Percentiles rank a stretch among this genome's conserved stretches.
These are phyloP conservation scores for Nomada goodeniana DNA, from an alignment of 2,888 invertebrate genomes.

Conservation along the genomic window DNA sequence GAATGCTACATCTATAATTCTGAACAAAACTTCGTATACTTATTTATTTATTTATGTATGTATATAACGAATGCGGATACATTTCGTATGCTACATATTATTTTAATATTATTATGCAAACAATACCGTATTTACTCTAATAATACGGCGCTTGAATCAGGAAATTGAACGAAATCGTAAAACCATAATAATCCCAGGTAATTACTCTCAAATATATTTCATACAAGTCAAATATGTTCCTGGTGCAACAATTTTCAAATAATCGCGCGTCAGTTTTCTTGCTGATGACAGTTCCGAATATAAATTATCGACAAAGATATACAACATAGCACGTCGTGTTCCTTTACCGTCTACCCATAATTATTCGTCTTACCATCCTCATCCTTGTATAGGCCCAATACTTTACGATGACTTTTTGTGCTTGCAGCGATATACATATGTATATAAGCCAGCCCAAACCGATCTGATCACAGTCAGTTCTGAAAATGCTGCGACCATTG, in stretches of 20 bases:
- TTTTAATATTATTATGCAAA: too few species aligned
- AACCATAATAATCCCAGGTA: too few species aligned
- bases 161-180: too few species aligned
- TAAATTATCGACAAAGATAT: not conserved
- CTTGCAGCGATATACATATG: slow-evolving; percentile 37
- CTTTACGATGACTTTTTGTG: slow-evolving; percentile 9
- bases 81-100: too few species aligned
- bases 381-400: not conserved
- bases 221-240: too few species aligned
- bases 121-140: too few species aligned
- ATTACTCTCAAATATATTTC: too few species aligned
- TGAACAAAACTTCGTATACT: not conserved
- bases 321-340: not conserved
- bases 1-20: not conserved
- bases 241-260: too few species aligned
- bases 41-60: not conserved
- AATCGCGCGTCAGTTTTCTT: too few species aligned
- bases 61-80: not conserved
- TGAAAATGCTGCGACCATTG: slow-evolving; percentile 37
- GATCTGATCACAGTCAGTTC: slow-evolving; percentile 31
- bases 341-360: not conserved
- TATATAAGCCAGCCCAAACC: slow-evolving; percentile 37
- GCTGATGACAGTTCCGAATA: not conserved
- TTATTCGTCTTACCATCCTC: not conserved
- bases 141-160: too few species aligned